Evolutionary conservation across 2,797 vertebrate genomes (phyloP).

Genomic region (Poecilia wingei): DNA sequence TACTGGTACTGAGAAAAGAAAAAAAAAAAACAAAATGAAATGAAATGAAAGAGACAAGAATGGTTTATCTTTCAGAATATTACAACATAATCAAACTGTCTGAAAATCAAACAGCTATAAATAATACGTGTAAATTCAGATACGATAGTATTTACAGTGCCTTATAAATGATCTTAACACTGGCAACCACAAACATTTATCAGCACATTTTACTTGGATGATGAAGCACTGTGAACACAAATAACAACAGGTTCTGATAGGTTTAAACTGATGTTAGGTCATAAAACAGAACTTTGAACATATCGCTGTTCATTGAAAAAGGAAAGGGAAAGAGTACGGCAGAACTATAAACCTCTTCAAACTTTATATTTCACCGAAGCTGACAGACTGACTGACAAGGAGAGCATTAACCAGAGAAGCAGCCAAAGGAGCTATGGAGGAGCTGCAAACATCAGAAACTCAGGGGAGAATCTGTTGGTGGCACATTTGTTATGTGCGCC

Average conservation of each 20-base stretch:
- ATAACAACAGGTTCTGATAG: neutral
- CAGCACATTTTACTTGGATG: neutral
- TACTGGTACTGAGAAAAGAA: slow-evolving; percentile 27
- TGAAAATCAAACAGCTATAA: neutral
- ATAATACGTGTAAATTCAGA: neutral
- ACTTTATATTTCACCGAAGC: neutral
- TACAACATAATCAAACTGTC: neutral
- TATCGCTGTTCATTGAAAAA: neutral
- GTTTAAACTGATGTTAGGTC: neutral
- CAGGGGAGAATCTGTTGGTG: neutral
- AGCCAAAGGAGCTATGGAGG: neutral
- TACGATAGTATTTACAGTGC: neutral
- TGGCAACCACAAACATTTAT: neutral
- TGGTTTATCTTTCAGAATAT: neutral
- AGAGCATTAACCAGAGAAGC: neutral
- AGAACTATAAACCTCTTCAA: neutral
- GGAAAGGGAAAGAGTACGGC: neutral
- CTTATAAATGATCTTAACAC: neutral
- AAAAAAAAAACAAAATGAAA: neutral
- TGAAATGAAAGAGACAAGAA: neutral
- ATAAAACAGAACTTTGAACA: neutral
- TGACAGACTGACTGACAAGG: neutral
- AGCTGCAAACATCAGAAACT: neutral
- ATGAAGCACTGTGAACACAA: neutral
- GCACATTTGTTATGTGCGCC: neutral